Conservation (phyloP, 2,797 vertebrate species). For the Cephalopachus bancanus region DNA sequence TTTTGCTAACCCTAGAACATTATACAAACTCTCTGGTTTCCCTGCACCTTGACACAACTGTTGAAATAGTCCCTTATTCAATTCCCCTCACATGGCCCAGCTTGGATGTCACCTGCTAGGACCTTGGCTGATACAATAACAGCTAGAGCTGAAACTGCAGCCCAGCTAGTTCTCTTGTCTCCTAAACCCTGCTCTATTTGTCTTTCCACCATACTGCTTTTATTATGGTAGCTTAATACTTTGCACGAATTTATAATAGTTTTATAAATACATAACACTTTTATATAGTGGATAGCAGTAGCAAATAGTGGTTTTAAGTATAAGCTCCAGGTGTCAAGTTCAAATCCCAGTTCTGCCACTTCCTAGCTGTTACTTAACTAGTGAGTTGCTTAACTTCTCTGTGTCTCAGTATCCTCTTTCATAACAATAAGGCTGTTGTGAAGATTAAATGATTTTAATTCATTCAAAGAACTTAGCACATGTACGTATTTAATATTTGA, state of each 20-base stretch:
- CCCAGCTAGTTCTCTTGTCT: background rate
- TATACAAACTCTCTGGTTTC: background rate
- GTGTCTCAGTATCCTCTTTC: background rate
- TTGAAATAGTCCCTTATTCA: background rate
- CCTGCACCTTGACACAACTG: background rate
- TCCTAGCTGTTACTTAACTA: background rate
- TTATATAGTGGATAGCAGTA: background rate
- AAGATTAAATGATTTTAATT: background rate
- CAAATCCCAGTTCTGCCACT: background rate
- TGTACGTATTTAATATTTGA: background rate
- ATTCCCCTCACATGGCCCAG: background rate
- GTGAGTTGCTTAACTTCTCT: background rate
- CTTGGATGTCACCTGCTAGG: background rate
- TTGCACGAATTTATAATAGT: background rate
- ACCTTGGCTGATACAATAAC: background rate
- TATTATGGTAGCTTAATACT: background rate
- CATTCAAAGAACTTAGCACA: background rate
- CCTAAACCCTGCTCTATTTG: background rate
- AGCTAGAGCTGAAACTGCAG: background rate
- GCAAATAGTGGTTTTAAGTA: background rate
- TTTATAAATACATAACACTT: background rate
- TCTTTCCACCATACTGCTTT: background rate
- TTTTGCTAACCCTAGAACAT: background rate
- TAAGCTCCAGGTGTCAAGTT: background rate
- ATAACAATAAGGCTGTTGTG: background rate